phyloP scores from a whole-genome alignment of 1,140 invertebrate genomes.

The Drosophila ironensis region DNA sequence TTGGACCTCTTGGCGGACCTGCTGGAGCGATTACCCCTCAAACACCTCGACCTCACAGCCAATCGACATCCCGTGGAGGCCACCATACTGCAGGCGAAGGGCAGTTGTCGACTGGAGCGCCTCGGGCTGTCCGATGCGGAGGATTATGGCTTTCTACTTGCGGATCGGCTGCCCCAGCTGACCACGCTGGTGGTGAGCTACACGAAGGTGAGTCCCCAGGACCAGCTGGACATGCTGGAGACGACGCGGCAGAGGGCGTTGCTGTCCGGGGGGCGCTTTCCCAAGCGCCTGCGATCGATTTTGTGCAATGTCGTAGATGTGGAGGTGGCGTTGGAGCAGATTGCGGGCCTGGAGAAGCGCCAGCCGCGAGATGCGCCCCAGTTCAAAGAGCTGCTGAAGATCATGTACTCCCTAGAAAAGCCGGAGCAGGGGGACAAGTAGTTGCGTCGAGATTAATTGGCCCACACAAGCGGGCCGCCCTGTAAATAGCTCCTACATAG shows the following conservation, averaged over 20 bases:
- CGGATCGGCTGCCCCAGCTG: conserved; percentile 39
- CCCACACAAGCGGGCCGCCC: background rate
- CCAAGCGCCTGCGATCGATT: conserved; percentile 57
- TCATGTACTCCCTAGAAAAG: conserved; percentile 47
- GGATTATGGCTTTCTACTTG: conserved; percentile 55
- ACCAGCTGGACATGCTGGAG: conserved; percentile 46
- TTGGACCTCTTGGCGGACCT: conserved; percentile 33
- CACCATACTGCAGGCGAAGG: conserved; percentile 32
- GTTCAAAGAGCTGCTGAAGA: conserved; percentile 55
- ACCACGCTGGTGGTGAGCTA: conserved; percentile 57
- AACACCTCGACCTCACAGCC: conserved; percentile 49
- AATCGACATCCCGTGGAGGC: conserved; percentile 50
- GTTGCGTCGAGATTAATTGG: conserved; percentile 11
- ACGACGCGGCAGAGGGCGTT: conserved; percentile 28
- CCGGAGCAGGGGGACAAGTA: conserved; percentile 15
- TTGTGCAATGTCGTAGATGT: conserved; percentile 64
- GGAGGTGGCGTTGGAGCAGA: conserved; percentile 59
- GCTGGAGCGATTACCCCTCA: conserved; percentile 34
- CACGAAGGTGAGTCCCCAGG: conserved; percentile 38
- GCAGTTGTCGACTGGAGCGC: conserved; percentile 38
- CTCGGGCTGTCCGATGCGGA: conserved; percentile 57
- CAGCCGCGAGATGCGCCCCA: conserved; percentile 52
- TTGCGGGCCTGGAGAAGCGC: conserved; percentile 60
- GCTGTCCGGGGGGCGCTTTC: conserved; percentile 18
- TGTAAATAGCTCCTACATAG: no score